Conservation (phyloP, 1,140 invertebrate species). For the Papilio aristodemus region DNA sequence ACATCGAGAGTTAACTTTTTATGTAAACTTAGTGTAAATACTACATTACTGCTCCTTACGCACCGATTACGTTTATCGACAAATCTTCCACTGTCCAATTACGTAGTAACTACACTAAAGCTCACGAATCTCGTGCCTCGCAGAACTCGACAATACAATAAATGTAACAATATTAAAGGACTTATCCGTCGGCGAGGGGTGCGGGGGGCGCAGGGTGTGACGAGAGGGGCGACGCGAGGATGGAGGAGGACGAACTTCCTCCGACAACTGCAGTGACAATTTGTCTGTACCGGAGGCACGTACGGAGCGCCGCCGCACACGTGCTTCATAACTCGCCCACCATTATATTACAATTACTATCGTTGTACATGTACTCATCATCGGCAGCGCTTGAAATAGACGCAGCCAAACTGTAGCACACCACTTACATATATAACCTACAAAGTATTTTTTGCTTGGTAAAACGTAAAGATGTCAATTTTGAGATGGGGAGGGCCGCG, state of each 20-base stretch:
- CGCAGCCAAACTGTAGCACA: neutral
- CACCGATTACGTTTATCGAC: too few relatives aligned
- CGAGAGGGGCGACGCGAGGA: neutral
- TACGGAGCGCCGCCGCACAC: conserved; percentile 2
- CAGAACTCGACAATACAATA: neutral
- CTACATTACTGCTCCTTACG: too few relatives aligned
- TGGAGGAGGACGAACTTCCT: neutral
- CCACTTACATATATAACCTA: neutral
- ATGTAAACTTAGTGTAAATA: too few relatives aligned
- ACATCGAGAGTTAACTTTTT: too few relatives aligned
- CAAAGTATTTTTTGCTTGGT: too few relatives aligned
- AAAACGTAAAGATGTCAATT: too few relatives aligned
- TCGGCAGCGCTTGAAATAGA: neutral
- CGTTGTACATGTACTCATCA: neutral
- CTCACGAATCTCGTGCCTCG: neutral
- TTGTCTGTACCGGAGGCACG: neutral
- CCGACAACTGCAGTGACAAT: conserved; percentile 13
- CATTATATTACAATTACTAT: conserved; percentile 10
- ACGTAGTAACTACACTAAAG: neutral
- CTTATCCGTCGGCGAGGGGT: neutral
- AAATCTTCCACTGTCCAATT: neutral
- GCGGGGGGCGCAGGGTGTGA: too few relatives aligned
- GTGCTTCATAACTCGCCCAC: neutral
- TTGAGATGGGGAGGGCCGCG: too few relatives aligned
- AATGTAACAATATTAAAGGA: neutral